These are phyloP conservation scores for Xiphorhynchus elegans DNA, from an alignment of 2,113 vertebrate genomes.

Conservation along the genomic window DNA sequence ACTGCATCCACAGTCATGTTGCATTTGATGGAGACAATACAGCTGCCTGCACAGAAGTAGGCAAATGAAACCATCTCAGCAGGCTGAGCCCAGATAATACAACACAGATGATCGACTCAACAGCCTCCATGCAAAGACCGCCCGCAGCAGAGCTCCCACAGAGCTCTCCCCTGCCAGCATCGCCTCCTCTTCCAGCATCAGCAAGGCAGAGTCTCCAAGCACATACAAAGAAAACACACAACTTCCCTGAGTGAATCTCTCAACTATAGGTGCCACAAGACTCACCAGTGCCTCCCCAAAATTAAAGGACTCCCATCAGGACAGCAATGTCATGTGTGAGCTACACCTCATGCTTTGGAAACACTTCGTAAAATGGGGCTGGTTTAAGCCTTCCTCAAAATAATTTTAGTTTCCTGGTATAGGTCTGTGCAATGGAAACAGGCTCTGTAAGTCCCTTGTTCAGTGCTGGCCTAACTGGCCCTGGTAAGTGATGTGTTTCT, in stretches of 20 bases:
- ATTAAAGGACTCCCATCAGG: not conserved
- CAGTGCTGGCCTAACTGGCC: not conserved
- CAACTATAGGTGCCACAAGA: not conserved
- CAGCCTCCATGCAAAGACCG: not conserved
- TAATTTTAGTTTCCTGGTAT: not conserved
- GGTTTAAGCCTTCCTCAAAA: not conserved
- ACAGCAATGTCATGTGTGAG: fast-evolving
- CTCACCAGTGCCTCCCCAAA: not conserved
- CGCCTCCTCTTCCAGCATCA: slow-evolving; percentile 6
- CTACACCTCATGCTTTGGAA: not conserved
- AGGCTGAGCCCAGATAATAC: slow-evolving; percentile 36
- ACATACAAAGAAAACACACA: not conserved
- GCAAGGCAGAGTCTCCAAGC: not conserved
- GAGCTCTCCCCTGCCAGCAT: not conserved
- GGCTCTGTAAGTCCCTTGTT: not conserved
- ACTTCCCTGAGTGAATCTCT: not conserved
- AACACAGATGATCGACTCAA: slow-evolving; percentile 50
- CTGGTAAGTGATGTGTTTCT: not conserved
- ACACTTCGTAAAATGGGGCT: not conserved
- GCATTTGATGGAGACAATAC: not conserved
- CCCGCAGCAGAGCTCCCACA: not conserved
- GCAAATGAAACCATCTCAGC: slow-evolving; percentile 19
- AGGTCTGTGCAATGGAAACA: not conserved
- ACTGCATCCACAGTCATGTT: not conserved
- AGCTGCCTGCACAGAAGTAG: not conserved